phyloP scores from a whole-genome alignment of 2,113 vertebrate genomes.

The Malurus cyaneus region DNA sequence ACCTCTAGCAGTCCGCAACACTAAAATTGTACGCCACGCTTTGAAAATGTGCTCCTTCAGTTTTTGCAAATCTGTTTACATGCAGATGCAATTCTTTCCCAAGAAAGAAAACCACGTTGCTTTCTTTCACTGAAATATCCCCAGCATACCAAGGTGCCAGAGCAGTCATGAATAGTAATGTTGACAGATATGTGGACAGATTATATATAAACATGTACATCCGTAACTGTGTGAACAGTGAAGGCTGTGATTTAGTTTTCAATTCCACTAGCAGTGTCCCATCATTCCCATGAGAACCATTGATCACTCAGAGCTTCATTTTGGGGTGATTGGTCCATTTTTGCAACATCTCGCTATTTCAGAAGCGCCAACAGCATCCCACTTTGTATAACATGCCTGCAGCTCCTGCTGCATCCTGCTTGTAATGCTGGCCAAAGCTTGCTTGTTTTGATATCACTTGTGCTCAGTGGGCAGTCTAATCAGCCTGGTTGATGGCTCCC shows the following conservation, averaged over 20 bases:
- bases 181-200: constrained; percentile 45
- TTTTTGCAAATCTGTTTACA: constrained; percentile 56
- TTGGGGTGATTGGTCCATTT: constrained; percentile 57
- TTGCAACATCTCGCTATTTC: constrained; percentile 13
- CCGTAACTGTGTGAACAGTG: background rate
- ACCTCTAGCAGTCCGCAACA: background rate
- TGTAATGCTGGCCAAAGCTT: constrained; percentile 21
- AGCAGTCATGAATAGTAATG: constrained; percentile 52
- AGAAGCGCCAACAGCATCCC: background rate
- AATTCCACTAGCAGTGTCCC: constrained; percentile 20
- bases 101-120: constrained; percentile 65
- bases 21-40: background rate
- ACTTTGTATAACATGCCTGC: background rate
- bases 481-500: constrained; percentile 33
- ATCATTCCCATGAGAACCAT: constrained; percentile 35
- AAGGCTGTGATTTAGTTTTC: constrained; percentile 55
- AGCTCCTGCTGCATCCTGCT: constrained; percentile 12
- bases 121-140: constrained; percentile 76
- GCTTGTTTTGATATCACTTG: constrained; percentile 34
- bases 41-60: background rate
- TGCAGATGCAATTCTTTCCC: constrained; percentile 60
- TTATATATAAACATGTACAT: constrained; percentile 54
- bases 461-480: constrained; percentile 44
- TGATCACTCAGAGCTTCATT: constrained; percentile 38
- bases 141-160: constrained; percentile 68